Conservation (phyloP, 2,113 vertebrate species). For the Trichechus manatus region DNA sequence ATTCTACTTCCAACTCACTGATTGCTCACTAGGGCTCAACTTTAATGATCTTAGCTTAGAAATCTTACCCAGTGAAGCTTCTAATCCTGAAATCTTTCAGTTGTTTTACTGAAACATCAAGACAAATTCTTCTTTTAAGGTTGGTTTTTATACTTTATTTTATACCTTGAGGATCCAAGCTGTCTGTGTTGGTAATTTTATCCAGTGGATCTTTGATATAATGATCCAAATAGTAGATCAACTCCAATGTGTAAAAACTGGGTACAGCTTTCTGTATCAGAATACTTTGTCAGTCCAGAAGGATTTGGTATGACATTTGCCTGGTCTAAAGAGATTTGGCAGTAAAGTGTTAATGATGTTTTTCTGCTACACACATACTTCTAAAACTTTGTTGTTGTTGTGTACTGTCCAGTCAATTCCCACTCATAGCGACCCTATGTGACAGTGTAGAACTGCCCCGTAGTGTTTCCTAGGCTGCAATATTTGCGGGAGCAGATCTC, state of each 20-base stretch:
- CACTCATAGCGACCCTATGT: background rate
- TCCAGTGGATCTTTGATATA: background rate
- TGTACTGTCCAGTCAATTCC: background rate
- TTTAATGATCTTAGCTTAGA: background rate
- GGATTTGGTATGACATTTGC: background rate
- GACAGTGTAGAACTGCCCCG: background rate
- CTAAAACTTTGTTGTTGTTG: background rate
- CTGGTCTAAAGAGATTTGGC: background rate
- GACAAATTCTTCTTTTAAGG: background rate
- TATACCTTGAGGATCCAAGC: background rate
- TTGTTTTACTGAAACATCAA: constrained; percentile 72
- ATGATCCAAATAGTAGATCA: background rate
- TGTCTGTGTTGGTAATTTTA: background rate
- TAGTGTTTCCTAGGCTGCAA: background rate
- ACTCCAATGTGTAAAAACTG: background rate
- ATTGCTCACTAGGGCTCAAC: background rate
- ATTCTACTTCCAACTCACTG: background rate
- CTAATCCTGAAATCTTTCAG: constrained; percentile 15
- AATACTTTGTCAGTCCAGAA: background rate
- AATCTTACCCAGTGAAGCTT: background rate
- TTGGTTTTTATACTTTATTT: background rate
- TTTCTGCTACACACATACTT: too few relatives aligned
- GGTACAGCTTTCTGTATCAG: background rate
- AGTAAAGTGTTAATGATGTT: background rate
- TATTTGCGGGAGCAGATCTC: background rate